phyloP scores from a whole-genome alignment of 2,888 invertebrate species.

The Phania funesta region DNA sequence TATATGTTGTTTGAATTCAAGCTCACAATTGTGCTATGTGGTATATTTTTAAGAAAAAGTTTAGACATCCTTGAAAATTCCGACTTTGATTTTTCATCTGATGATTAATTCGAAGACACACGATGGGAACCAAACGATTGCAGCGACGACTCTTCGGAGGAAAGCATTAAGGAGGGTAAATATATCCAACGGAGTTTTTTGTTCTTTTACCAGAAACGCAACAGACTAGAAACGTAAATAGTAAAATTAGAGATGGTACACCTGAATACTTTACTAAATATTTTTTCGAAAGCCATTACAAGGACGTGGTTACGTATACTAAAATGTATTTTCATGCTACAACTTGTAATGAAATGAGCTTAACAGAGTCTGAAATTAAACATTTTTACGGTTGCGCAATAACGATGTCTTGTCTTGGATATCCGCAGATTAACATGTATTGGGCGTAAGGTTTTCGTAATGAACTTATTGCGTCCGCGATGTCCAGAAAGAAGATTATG shows the following conservation, averaged over 20 bases:
- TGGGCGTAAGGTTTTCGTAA: neutral
- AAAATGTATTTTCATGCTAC: constrained; percentile 11
- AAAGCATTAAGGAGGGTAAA: neutral
- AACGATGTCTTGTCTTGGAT: constrained; percentile 1
- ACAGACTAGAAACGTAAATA: too few relatives aligned
- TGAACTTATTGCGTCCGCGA: neutral
- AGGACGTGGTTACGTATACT: neutral
- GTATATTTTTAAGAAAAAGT: too few relatives aligned
- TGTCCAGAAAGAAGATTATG: neutral
- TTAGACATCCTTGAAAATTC: neutral
- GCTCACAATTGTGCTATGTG: neutral
- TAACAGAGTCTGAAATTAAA: constrained; percentile 9
- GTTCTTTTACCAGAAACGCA: neutral
- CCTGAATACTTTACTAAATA: neutral
- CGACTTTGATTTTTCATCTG: neutral
- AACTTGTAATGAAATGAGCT: neutral
- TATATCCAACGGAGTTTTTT: neutral
- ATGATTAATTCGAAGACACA: neutral
- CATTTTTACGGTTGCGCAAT: constrained; percentile 1
- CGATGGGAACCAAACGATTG: neutral
- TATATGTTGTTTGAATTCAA: neutral
- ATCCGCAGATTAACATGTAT: too few relatives aligned
- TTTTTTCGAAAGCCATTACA: constrained; percentile 6
- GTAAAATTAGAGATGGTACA: too few relatives aligned
- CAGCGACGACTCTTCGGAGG: neutral